Conservation (phyloP, 2,113 vertebrate species). For the Notarius lentiginosus region DNA sequence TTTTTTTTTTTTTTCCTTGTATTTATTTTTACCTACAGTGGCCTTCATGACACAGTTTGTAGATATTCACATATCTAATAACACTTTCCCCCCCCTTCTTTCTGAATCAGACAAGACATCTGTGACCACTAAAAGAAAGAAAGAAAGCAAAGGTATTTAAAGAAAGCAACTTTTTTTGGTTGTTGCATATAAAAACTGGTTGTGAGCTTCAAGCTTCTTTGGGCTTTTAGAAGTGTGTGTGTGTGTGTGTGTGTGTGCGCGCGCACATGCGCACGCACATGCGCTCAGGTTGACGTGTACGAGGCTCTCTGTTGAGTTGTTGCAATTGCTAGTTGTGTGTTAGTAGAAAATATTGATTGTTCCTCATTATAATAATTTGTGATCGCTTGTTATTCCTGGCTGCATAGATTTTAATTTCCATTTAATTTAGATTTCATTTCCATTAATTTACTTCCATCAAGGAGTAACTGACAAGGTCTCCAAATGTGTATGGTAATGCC, state of each 20-base stretch:
- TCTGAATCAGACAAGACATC: slow-evolving; percentile 36
- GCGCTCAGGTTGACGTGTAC: background rate
- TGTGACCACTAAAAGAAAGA: slow-evolving; percentile 51
- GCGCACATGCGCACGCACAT: no score
- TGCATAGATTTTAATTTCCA: background rate
- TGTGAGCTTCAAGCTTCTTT: background rate
- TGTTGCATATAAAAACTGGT: background rate
- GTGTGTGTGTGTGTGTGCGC: background rate
- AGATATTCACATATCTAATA: background rate
- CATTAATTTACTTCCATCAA: no score
- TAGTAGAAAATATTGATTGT: background rate
- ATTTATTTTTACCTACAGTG: no score
- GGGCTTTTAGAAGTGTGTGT: background rate
- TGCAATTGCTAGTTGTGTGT: background rate
- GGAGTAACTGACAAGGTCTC: background rate
- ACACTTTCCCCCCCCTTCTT: background rate
- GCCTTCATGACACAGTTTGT: no score
- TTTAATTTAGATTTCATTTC: no score
- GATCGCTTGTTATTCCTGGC: no score
- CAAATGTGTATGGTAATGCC: background rate
- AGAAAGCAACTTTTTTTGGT: background rate
- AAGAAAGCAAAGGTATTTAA: slow-evolving; percentile 47
- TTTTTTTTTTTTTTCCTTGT: no score
- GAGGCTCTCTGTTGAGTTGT: background rate
- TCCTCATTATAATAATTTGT: background rate